A percentile compares a stretch with the other conserved stretches of the same genome.
Conservation (phyloP, 2,113 vertebrate species). For the Oostethus manadensis region DNA sequence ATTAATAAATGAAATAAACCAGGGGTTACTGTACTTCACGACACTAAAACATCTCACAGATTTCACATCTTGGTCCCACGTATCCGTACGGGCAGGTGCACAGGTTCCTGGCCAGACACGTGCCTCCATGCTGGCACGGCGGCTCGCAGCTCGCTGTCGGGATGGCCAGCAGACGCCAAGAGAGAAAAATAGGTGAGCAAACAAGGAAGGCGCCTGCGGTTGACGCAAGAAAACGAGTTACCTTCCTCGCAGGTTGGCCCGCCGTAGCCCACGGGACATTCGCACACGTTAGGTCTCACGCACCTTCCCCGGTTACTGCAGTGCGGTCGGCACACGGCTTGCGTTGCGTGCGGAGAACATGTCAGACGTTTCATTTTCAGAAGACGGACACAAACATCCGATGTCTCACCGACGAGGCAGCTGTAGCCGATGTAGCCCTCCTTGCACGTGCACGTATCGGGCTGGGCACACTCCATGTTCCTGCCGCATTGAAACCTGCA, state of each 20-base stretch:
- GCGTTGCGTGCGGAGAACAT: background rate
- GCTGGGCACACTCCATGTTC: conserved; percentile 81
- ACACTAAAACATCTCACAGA: conserved; percentile 72
- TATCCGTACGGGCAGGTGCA: conserved; percentile 87
- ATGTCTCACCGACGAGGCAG: conserved; percentile 79
- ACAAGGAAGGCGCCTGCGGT: background rate
- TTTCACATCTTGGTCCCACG: conserved; percentile 86
- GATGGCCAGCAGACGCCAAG: background rate
- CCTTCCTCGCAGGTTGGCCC: conserved; percentile 82
- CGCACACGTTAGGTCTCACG: conserved; percentile 76
- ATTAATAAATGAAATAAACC: no score
- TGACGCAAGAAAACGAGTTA: conserved; percentile 35
- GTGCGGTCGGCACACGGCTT: conserved; percentile 82
- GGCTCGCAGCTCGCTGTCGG: conserved; percentile 77
- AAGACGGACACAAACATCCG: background rate
- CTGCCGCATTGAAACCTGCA: conserved; percentile 80
- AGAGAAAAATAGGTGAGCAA: background rate
- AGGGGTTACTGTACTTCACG: background rate
- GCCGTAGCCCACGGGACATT: conserved; percentile 73
- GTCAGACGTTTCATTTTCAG: background rate
- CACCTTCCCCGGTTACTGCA: conserved; percentile 86
- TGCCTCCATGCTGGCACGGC: conserved; percentile 80
- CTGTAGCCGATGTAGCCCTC: conserved; percentile 79
- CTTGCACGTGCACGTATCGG: conserved; percentile 83
- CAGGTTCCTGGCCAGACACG: conserved; percentile 79